phyloP scores from a whole-genome alignment of 2,797 vertebrate species.

The Salarias fasciatus region DNA sequence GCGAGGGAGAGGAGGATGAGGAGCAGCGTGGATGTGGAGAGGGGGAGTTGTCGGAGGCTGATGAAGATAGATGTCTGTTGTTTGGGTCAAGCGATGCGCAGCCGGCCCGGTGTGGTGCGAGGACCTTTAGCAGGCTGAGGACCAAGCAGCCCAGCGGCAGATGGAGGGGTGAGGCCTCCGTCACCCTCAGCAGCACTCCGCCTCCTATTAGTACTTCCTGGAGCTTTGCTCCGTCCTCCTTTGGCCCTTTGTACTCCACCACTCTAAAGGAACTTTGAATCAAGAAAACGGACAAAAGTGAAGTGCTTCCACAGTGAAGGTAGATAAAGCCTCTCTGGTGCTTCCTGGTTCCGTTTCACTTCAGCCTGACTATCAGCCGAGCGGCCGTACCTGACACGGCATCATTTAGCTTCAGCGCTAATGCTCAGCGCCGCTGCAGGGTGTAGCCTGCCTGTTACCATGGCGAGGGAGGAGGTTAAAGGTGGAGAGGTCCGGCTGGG shows the following conservation, averaged over 20 bases:
- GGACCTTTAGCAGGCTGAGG: constrained; percentile 6
- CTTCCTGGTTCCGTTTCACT: background rate
- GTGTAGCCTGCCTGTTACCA: no score
- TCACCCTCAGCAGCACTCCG: background rate
- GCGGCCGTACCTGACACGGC: background rate
- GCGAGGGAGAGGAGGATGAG: constrained; percentile 15
- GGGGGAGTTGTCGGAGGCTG: constrained; percentile 29
- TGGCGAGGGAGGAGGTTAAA: no score
- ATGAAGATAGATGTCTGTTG: constrained; percentile 54
- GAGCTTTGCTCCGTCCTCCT: background rate
- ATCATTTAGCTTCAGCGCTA: no score
- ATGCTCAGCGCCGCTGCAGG: no score
- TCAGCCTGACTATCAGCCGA: background rate
- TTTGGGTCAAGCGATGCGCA: constrained; percentile 9
- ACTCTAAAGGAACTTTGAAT: background rate
- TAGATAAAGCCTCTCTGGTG: background rate
- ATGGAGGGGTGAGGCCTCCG: constrained; percentile 16
- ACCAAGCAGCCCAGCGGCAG: no score
- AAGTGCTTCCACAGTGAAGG: no score
- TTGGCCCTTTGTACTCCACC: background rate
- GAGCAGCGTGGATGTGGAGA: constrained; percentile 11
- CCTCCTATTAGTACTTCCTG: no score
- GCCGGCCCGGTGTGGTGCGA: constrained; percentile 36
- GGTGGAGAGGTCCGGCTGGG: no score
- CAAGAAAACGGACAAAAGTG: no score